These are phyloP conservation scores for Triplophysa siluroides DNA, from an alignment of 2,113 vertebrate species.

Conservation along the genomic window DNA sequence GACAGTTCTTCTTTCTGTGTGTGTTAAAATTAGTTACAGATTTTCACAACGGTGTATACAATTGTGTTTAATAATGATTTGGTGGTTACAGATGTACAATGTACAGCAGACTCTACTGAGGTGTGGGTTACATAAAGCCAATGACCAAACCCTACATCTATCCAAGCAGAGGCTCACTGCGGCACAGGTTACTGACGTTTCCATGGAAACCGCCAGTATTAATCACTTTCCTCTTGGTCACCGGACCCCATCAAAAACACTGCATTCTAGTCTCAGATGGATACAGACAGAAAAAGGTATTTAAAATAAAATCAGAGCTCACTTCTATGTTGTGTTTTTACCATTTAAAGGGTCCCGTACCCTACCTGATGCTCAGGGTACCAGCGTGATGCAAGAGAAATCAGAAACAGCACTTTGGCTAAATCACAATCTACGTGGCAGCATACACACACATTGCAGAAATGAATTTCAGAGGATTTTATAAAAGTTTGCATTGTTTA, in stretches of 20 bases:
- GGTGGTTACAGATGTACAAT: slow-evolving; percentile 75
- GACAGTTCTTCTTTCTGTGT: slow-evolving; percentile 65
- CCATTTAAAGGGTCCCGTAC: not conserved
- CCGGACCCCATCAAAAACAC: not conserved
- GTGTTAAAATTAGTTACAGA: slow-evolving; percentile 80
- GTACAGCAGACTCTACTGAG: slow-evolving; percentile 47
- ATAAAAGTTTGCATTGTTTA: slow-evolving; percentile 16
- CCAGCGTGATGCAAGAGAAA: not conserved
- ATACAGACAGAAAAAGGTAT: slow-evolving; percentile 6
- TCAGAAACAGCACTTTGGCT: slow-evolving; percentile 35
- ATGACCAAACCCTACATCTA: slow-evolving; percentile 3
- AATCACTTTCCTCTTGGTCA: not conserved
- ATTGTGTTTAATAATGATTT: slow-evolving; percentile 78
- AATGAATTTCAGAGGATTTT: slow-evolving; percentile 5
- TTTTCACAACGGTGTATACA: slow-evolving; percentile 88
- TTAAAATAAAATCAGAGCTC: not conserved
- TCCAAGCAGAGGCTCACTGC: slow-evolving; percentile 40
- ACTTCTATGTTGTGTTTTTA: not conserved
- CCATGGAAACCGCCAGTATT: slow-evolving; percentile 16
- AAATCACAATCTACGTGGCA: slow-evolving; percentile 14
- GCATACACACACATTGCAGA: slow-evolving; percentile 20
- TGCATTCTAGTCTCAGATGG: not conserved
- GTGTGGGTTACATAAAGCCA: slow-evolving; percentile 34
- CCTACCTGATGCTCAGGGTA: not conserved
- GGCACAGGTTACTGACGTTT: slow-evolving; percentile 42